These are phyloP conservation scores for Drosophila lini DNA, from an alignment of 1,140 invertebrate genomes.

Conservation along the genomic window DNA sequence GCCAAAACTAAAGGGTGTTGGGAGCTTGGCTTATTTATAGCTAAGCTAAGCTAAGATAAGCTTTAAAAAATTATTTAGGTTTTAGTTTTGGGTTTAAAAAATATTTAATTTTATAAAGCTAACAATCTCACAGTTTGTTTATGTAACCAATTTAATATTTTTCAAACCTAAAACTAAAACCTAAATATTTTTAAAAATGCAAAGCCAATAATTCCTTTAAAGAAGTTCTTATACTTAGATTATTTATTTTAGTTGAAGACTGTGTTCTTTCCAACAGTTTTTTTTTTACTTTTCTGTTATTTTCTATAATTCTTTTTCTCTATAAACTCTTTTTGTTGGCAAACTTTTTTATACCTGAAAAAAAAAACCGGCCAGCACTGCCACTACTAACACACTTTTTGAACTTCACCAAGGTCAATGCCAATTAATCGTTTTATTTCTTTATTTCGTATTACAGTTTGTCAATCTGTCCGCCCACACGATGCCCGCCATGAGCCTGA, in stretches of 20 bases:
- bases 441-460: conserved; percentile 83
- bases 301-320: not conserved
- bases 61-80: not conserved
- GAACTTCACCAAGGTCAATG: conserved; percentile 73
- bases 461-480: conserved; percentile 85
- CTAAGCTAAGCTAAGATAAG: not conserved
- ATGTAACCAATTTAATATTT: no score
- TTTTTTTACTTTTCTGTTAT: not conserved
- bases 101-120: not conserved
- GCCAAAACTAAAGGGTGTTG: conserved; percentile 6
- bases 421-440: conserved; percentile 64
- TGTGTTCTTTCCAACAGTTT: no score
- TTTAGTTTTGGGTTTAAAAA: not conserved
- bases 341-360: not conserved
- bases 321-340: no score
- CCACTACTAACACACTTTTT: conserved; percentile 48
- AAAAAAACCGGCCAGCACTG: not conserved
- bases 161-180: no score
- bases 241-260: no score
- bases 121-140: no score
- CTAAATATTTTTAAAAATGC: no score
- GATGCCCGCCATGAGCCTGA: conserved; percentile 85
- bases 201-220: no score
- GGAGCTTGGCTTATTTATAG: not conserved
- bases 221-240: no score